Base-by-base conservation (phyloP, 2,113 vertebrate genomes). In the Callocephalon fimbriatum region DNA sequence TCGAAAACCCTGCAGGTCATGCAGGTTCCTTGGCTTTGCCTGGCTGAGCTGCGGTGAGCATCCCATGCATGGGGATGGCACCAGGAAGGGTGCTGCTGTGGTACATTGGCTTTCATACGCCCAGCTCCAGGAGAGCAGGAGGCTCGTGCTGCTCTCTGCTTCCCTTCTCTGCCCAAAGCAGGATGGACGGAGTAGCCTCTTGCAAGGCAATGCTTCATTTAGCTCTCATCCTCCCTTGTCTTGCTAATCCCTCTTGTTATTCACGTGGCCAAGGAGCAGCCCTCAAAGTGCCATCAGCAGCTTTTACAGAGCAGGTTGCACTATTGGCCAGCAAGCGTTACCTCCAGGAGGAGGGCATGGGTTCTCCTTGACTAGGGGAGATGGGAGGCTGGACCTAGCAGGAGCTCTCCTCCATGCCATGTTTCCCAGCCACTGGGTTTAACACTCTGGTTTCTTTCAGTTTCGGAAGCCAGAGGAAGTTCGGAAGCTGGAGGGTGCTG, bases 161-260 rank as follows among this genome's bases (percentile, higher is more conserved):
- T 61, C 45, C 31, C 32, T 68, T 78, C 66, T 53, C 51, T 35
- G 4, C n/a, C 38, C 54, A 22, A 66, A 50, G 80, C 16, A 27
- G 53, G 68, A 32, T 83, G 45, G 70, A 86, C 27, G 50, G 71
- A 88, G 80, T 78, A 79, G 77, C 70, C 45, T 87, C 78, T 95
- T 85, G 78, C 61, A 84, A 92, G 76, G 47, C 0, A 1, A 82
- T 3, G 42, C 82, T 92, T 97, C 94, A 47, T 89, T 85, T 80
- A 88, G 32, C 71, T 95, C 96, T 91, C 77, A 42, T 80, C 85
- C 71, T 83, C 72, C 62, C 87, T 63, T 29, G 56, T 44, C 14
- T 68, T 7, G 12, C 89, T 97, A 97, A 97, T 95, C 83, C 75
- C 63, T 37, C 95, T 95, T 0, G 0, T 97, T 95, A 94, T 72